These are phyloP conservation scores for Etheostoma perlongum DNA, from an alignment of 2,797 vertebrate genomes.

Conservation along the genomic window DNA sequence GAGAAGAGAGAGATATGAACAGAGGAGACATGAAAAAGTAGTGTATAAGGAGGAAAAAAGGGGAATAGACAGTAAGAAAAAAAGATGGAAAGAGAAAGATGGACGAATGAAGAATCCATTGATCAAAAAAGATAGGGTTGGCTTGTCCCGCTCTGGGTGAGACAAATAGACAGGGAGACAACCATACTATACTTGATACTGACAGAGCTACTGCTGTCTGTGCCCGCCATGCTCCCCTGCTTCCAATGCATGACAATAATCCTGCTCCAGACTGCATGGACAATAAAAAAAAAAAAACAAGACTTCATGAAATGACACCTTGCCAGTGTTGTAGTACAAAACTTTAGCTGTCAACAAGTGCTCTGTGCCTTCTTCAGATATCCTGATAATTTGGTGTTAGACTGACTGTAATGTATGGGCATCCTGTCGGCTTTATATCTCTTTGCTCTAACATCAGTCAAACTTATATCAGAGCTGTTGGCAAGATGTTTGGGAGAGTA, in stretches of 20 bases:
- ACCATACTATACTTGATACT: too few species aligned
- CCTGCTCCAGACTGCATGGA: conserved; percentile 43
- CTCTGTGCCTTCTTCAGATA: neutral
- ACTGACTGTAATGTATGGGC: neutral
- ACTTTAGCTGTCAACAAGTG: conserved; percentile 45
- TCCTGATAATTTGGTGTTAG: neutral
- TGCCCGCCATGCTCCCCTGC: conserved; percentile 71
- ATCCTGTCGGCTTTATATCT: neutral
- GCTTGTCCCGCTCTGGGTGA: conserved; percentile 41
- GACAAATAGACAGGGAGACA: conserved; percentile 53
- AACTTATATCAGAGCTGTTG: neutral
- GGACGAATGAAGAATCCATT: conserved; percentile 40
- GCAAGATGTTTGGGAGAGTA: neutral
- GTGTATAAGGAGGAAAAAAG: neutral
- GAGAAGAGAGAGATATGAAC: conserved; percentile 4
- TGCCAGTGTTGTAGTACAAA: conserved; percentile 22
- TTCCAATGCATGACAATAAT: conserved; percentile 79
- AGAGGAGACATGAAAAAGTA: conserved; percentile 2
- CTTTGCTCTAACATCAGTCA: neutral
- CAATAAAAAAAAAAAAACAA: conserved; percentile 62
- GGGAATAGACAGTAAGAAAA: conserved; percentile 1
- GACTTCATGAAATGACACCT: conserved; percentile 35
- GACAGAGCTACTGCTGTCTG: conserved; percentile 23
- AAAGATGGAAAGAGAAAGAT: conserved; percentile 7
- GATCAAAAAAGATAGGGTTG: conserved; percentile 54